Evolutionary conservation across 2,888 invertebrate species (phyloP).

Genomic region (Rhaphigaster nebulosa): DNA sequence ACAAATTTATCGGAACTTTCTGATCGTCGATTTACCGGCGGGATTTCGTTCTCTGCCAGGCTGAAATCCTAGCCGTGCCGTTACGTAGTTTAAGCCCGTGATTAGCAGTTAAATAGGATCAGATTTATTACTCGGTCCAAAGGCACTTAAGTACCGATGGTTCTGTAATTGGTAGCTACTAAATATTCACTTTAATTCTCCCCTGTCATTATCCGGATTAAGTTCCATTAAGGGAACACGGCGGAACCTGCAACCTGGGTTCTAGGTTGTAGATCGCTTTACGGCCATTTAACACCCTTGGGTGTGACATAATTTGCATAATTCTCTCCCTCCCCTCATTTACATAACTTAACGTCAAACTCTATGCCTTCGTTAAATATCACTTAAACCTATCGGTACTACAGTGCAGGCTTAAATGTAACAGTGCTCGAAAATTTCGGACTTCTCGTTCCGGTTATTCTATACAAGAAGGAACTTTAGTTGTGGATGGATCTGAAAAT

Average conservation of each 20-base stretch:
- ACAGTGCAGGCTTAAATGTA: background rate
- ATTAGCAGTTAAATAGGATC: slow-evolving; percentile 2
- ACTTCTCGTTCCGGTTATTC: background rate
- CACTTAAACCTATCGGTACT: slow-evolving; percentile 9
- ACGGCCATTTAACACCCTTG: slow-evolving; percentile 49
- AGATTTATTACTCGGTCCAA: slow-evolving; percentile 3
- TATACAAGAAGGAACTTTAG: background rate
- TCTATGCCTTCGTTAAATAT: slow-evolving; percentile 3
- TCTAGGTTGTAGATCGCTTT: slow-evolving; percentile 43
- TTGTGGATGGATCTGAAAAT: no score
- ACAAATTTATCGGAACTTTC: background rate
- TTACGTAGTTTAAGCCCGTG: background rate
- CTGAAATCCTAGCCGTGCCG: background rate
- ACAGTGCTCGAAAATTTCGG: background rate
- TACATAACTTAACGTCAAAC: slow-evolving; percentile 55
- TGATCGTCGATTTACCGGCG: background rate
- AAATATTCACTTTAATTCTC: slow-evolving; percentile 39
- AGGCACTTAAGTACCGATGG: slow-evolving; percentile 18
- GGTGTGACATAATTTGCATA: slow-evolving; percentile 56
- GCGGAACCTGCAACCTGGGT: slow-evolving; percentile 4
- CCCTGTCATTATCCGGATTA: slow-evolving; percentile 41
- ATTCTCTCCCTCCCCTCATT: slow-evolving; percentile 32
- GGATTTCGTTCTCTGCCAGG: background rate
- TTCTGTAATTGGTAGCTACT: slow-evolving; percentile 14
- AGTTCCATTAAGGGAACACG: slow-evolving; percentile 34